phyloP scores from a whole-genome alignment of 2,113 vertebrate species.

The Trogon melanurus region DNA sequence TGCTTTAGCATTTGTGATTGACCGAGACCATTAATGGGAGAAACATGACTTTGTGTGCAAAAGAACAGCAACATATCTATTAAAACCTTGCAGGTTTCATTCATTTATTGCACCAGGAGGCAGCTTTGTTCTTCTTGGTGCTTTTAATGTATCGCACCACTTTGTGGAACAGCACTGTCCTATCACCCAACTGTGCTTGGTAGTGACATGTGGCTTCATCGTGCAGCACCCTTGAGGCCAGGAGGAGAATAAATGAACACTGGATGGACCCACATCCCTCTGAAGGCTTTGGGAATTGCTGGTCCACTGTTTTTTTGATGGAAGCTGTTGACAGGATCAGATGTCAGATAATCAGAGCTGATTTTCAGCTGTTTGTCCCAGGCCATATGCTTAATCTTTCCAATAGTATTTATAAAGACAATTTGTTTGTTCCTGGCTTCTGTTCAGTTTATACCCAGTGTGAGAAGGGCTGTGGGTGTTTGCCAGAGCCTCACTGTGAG shows the following conservation, averaged over 20 bases:
- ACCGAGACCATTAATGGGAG: neutral
- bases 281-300: neutral
- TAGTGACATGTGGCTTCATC: rapidly evolving
- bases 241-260: neutral
- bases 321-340: neutral
- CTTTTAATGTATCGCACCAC: neutral
- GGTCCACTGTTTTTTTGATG: neutral
- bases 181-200: rapidly evolving
- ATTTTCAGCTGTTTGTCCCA: neutral
- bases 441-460: neutral
- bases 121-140: neutral
- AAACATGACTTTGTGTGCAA: neutral
- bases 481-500: neutral
- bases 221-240: neutral
- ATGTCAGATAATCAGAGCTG: neutral
- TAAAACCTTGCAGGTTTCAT: neutral
- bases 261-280: neutral
- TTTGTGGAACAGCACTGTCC: neutral
- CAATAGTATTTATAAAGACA: neutral
- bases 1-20: neutral
- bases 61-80: neutral
- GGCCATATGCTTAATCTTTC: neutral
- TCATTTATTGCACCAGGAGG: neutral
- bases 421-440: neutral
- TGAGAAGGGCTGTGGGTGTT: neutral